Evolutionary conservation across 1,140 invertebrate species (phyloP), one percentile per base, ranked within the genome.

Genomic region (Ceratina australensis): DNA sequence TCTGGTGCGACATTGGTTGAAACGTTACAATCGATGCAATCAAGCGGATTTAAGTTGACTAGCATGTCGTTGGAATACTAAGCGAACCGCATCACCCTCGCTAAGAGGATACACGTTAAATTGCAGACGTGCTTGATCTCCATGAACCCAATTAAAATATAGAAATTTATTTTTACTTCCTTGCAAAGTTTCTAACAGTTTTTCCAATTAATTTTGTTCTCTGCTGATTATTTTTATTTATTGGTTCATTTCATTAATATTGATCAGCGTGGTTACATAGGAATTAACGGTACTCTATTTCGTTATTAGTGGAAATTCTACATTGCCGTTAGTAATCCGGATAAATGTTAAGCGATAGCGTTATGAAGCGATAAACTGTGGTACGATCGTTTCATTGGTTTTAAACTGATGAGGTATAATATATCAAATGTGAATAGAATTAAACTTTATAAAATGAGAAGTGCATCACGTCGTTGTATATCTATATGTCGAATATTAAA

Each of bases 21-120:
- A 52, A 50, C 47, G 26, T 16, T 54, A 73, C 71, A 73, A 73
- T 64, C 60, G 59, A 73, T 73, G 71, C 71, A 73, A 73, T 73
- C 60, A 73, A 22, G n/a, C 52, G 8, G 47, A 33, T 64, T 73
- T 54, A 73, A 64, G 24, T 54, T 52, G 24, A 49, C 24, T 8
- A 42, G 26, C 2, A 59, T 24, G 20, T 33, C 60, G 20, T 1
- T 42, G n/a, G 71, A 73, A 54, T 64, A 73, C 16, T 26, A 64
- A 72, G 26, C 49, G 49, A 52, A 8, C 8, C 16, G 33, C 15
- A 2, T 8, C 49, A 63, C 3, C 28, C 22, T 7, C 8, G 10
- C 5, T 8, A 20, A 28, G 26, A 3, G 8, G 13, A 42, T 16
- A 24, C 13, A 12, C 1, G 24, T 15, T 61, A 28, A 72, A 64